Evolutionary conservation across 2,113 vertebrate species (phyloP).

Genomic region (Peromyscus maniculatus): DNA sequence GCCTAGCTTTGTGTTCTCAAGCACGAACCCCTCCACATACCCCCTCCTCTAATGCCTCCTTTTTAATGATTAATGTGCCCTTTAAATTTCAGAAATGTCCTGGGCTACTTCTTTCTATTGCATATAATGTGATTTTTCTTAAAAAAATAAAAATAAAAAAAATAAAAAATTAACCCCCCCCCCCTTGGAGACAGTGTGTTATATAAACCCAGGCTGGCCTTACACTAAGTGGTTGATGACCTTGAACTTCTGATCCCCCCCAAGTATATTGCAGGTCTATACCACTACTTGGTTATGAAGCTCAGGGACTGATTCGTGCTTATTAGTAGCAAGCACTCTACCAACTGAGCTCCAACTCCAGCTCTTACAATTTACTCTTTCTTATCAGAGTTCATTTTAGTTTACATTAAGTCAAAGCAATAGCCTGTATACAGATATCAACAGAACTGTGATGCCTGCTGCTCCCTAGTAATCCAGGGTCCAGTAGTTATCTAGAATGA

Average conservation of each 20-base stretch:
- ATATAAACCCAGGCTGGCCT: not conserved
- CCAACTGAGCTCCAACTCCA: not conserved
- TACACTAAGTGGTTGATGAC: not conserved
- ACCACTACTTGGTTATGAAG: not conserved
- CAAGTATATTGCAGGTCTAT: not conserved
- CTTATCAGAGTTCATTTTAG: not conserved
- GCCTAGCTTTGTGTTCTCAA: not conserved
- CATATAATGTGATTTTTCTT: not conserved
- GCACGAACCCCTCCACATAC: not conserved
- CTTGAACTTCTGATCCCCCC: not conserved
- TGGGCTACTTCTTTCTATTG: not conserved
- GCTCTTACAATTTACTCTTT: not conserved
- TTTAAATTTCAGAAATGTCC: slow-evolving; percentile 18
- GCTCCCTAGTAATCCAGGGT: fast-evolving
- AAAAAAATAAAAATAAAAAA: not conserved
- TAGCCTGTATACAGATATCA: fast-evolving
- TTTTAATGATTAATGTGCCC: not conserved
- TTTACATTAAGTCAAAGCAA: not conserved
- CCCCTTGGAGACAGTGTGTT: not conserved
- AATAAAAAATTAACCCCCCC: too few species aligned
- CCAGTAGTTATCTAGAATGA: not conserved
- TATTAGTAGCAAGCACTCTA: not conserved
- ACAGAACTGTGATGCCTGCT: fast-evolving
- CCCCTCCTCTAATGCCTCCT: not conserved
- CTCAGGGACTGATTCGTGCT: not conserved